Percentiles rank a stretch among this genome's conserved stretches.
Conservation (phyloP, 2,888 invertebrate species). For the Drosophila basisetae region DNA sequence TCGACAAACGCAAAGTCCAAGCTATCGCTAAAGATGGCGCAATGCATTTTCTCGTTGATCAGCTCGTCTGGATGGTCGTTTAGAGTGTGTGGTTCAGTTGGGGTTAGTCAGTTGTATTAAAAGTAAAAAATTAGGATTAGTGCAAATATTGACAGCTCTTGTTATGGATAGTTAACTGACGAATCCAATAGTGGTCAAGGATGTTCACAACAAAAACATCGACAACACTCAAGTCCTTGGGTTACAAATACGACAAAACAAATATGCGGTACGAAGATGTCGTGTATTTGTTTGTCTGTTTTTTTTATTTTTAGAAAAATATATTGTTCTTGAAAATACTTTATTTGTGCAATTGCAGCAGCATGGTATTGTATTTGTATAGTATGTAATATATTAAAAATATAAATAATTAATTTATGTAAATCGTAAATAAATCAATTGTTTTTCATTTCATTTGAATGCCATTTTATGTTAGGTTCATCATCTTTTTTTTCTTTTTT, state of each 20-base stretch:
- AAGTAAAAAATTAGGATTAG: conserved; percentile 60
- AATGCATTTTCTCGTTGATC: conserved; percentile 95
- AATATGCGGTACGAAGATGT: neutral
- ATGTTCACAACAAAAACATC: conserved; percentile 27
- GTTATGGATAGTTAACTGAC: conserved; percentile 45
- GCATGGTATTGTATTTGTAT: conserved; percentile 75
- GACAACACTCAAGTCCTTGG: conserved; percentile 17
- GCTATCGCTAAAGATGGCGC: conserved; percentile 96
- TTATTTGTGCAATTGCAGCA: conserved; percentile 84
- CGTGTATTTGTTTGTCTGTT: neutral
- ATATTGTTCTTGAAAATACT: conserved; percentile 75
- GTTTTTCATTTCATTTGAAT: conserved; percentile 46
- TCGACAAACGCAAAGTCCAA: conserved; percentile 97
- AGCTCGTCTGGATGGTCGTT: conserved; percentile 89
- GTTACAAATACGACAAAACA: conserved; percentile 9
- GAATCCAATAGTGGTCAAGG: conserved; percentile 24
- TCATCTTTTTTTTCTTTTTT: conserved; percentile 20
- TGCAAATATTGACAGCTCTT: conserved; percentile 37
- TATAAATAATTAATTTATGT: conserved; percentile 82
- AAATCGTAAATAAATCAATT: conserved; percentile 81
- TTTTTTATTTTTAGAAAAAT: conserved; percentile 13
- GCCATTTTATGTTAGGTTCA: conserved; percentile 43
- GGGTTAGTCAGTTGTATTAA: conserved; percentile 49
- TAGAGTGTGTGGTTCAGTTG: conserved; percentile 28
- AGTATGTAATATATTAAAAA: conserved; percentile 71